Evolutionary conservation across 37 sponge, comb jelly and placozoan genomes (phyloP).

Genomic region (Crambe crambe): DNA sequence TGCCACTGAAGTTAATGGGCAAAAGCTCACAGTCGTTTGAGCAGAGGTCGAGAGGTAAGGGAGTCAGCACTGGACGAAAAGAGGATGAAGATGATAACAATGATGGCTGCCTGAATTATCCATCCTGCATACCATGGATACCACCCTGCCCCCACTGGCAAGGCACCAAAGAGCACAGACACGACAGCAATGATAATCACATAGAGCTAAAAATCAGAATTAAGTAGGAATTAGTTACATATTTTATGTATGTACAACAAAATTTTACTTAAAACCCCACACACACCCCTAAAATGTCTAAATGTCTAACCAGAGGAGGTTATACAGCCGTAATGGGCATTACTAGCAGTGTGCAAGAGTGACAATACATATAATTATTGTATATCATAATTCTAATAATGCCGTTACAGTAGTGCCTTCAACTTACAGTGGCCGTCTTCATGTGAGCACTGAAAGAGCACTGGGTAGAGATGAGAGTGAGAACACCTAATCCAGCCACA

Average conservation of each 20-base stretch:
- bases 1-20: no score
- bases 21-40: slow-evolving; percentile 11
- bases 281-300: no score
- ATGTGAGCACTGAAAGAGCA: slow-evolving; percentile 22
- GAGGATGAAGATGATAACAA: slow-evolving; percentile 13
- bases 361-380: no score
- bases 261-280: no score
- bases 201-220: slow-evolving; percentile 11
- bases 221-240: no score
- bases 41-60: slow-evolving; percentile 6
- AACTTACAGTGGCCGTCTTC: slow-evolving; percentile 40
- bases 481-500: slow-evolving; percentile 45
- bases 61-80: slow-evolving; percentile 16
- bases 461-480: slow-evolving; percentile 30
- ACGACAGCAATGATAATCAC: not conserved
- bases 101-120: slow-evolving; percentile 14
- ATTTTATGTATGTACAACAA: no score
- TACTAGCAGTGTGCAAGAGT: no score
- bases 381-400: no score
- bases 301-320: no score
- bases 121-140: slow-evolving; percentile 34
- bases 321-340: no score
- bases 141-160: slow-evolving; percentile 36
- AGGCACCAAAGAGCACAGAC: slow-evolving; percentile 17
- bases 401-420: no score